Conservation (phyloP, 2,888 invertebrate genomes). For the Lamellibrachia satsuma region DNA sequence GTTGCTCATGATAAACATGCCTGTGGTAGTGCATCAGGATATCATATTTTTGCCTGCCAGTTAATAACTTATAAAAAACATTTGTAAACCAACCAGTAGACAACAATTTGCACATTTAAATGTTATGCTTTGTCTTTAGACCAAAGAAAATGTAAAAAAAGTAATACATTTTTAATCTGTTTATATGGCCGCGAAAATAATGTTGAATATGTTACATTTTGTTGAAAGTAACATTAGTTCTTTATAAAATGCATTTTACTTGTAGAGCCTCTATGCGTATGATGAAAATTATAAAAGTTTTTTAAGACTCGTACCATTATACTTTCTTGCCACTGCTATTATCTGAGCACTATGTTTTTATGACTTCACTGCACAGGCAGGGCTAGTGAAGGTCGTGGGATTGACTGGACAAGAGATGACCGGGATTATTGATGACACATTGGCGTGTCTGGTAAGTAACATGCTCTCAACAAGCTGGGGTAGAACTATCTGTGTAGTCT, state of each 20-base stretch:
- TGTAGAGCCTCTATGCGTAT: background rate
- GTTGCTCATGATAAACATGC: background rate
- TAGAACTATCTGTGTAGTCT: background rate
- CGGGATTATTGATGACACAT: constrained; percentile 91
- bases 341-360: constrained; percentile 43
- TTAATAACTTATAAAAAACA: background rate
- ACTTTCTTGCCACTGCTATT: background rate
- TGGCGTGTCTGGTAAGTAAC: constrained; percentile 80
- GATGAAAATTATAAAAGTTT: too few relatives aligned
- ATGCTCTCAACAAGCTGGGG: background rate
- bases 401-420: constrained; percentile 81
- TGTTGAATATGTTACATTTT: too few relatives aligned
- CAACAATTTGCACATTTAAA: background rate
- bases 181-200: too few relatives aligned
- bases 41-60: background rate
- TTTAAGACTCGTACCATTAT: constrained; percentile 5
- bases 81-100: too few relatives aligned
- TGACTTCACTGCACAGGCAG: constrained; percentile 70
- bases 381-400: constrained; percentile 69
- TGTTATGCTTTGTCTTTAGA: background rate
- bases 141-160: too few relatives aligned
- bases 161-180: too few relatives aligned
- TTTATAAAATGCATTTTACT: background rate
- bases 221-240: too few relatives aligned
- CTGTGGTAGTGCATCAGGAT: background rate